Base-by-base conservation (phyloP, 1,140 invertebrate species). In the Lamellibrachia luymesi region DNA sequence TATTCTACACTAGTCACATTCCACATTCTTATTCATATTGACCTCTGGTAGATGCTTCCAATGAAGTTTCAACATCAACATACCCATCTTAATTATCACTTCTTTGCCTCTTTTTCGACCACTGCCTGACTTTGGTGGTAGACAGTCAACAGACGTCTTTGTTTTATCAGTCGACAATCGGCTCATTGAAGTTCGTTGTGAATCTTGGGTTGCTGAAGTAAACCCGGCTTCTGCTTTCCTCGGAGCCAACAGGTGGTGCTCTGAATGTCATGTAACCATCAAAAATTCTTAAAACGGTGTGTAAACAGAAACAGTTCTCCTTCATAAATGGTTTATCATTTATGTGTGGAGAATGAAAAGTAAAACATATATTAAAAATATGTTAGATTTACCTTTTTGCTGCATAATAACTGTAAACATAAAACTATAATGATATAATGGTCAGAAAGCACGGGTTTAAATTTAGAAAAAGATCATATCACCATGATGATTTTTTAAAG, bases 191-290 rank as follows among this genome's bases (percentile, higher is more conserved):
- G 52, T 94, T 94, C 22, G 92, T 56, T n/a, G 94, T 93, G 80
- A 2, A 80, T 94, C 94, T 90, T 94, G 94, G 50, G 94, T 93
- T 17, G 94, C 94, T n/a, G 94, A 93, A 93, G 94, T 94, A 51
- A 95, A 92, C 91, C 94, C 94, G 92, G 93, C 94, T 80, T 95
- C 94, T 51, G 94, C 92, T 92, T 94, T 95, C 38, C 89, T 94
- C 94, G 93, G 50, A 49, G 51, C n/a, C 56, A 64, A 89, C 27
- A 80, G 64, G 64, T 80, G 64, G 64, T 80, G 64, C 64, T 80
- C 64, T 80, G 64, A 22, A 80, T 80, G 64, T 80, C 64, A 80
- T 80, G 64, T 80, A 2, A 80, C 64, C 64, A 80, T 80, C 13
- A 80, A 80, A 80, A 4, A 80, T 80, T 10, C 64, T 80, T 80